A percentile compares a stretch with the other conserved stretches of the same genome.
Evolutionary conservation across 2,797 vertebrate genomes (phyloP).

Genomic region (Buceros bicornis): DNA sequence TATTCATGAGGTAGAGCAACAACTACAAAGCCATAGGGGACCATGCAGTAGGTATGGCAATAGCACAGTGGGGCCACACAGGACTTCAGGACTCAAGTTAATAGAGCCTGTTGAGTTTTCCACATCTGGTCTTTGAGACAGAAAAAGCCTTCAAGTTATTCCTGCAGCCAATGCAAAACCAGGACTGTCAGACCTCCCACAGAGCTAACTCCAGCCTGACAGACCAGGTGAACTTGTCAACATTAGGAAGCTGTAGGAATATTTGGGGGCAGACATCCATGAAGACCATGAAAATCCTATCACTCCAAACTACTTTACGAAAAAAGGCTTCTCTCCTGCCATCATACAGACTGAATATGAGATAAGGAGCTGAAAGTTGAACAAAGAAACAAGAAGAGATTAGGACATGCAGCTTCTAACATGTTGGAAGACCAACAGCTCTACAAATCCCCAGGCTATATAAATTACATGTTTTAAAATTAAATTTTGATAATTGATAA

Average conservation of each 20-base stretch:
- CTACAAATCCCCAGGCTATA: constrained; percentile 31
- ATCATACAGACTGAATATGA: background rate
- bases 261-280: background rate
- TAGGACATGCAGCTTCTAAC: constrained; percentile 51
- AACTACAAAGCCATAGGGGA: background rate
- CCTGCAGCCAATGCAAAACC: constrained; percentile 4
- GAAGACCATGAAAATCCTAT: background rate
- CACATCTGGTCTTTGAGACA: background rate
- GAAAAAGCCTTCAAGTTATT: background rate
- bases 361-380: constrained; percentile 55
- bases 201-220: background rate
- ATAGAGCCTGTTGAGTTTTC: background rate
- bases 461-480: background rate
- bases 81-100: background rate
- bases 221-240: constrained; percentile 51
- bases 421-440: constrained; percentile 31
- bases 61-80: background rate
- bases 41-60: background rate
- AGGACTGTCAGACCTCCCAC: constrained; percentile 24
- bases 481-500: background rate
- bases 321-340: background rate
- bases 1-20: constrained; percentile 3
- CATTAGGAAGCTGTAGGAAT: constrained; percentile 2
- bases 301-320: background rate
- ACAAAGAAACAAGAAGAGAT: constrained; percentile 51